These are phyloP conservation scores for Trichogramma pretiosum DNA, from an alignment of 1,140 invertebrate genomes.

Conservation along the genomic window DNA sequence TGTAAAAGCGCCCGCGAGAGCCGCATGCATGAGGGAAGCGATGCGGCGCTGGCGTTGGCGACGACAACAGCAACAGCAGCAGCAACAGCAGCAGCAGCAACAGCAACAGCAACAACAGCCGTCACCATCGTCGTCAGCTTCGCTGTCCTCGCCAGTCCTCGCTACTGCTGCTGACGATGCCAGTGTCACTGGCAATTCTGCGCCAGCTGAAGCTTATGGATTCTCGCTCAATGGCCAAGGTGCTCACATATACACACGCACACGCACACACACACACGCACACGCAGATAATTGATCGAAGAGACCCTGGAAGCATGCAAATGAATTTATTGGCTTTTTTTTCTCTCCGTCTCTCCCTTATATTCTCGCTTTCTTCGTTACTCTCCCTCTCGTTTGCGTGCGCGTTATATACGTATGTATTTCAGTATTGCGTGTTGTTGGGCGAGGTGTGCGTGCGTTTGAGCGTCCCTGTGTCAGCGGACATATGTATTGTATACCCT, in stretches of 20 bases:
- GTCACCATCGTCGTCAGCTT: too few relatives aligned
- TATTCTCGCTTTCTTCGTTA: not conserved
- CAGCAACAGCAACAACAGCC: too few relatives aligned
- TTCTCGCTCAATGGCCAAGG: slow-evolving; percentile 13
- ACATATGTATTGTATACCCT: too few relatives aligned
- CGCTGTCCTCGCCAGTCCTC: too few relatives aligned
- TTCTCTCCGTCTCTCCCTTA: not conserved
- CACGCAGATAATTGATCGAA: too few relatives aligned
- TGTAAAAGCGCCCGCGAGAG: not conserved
- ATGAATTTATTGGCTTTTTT: not conserved
- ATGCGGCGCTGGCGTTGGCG: not conserved
- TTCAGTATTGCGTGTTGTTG: too few relatives aligned
- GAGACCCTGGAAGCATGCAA: not conserved
- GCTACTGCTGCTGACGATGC: slow-evolving; percentile 1
- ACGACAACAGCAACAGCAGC: not conserved
- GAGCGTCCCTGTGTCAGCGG: too few relatives aligned
- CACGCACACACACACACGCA: too few relatives aligned
- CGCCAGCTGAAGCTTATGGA: slow-evolving; percentile 14
- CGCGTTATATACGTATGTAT: not conserved
- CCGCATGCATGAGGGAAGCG: not conserved
- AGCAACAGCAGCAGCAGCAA: not conserved
- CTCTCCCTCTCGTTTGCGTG: not conserved
- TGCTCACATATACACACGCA: too few relatives aligned
- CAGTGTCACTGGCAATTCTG: too few relatives aligned
- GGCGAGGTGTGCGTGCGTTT: too few relatives aligned